phyloP scores from a whole-genome alignment of 2,797 vertebrate species.

The Scyliorhinus canicula region DNA sequence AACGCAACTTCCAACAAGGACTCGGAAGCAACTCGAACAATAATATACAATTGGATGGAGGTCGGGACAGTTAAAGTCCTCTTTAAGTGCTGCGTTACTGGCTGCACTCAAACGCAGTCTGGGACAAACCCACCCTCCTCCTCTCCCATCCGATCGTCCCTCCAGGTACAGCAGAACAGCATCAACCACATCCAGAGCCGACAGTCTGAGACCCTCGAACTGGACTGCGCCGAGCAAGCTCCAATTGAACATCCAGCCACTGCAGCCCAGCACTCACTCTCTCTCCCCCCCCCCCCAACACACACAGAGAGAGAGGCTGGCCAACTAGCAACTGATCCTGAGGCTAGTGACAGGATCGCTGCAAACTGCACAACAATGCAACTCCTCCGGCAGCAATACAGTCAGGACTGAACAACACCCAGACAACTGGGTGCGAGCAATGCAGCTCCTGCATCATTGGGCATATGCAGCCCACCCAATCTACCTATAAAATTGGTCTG shows the following conservation, averaged over 20 bases:
- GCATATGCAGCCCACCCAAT: not conserved
- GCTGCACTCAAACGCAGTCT: not conserved
- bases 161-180: slow-evolving; percentile 95
- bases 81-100: not conserved
- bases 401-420: no score
- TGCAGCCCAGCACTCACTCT: not conserved
- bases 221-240: not conserved
- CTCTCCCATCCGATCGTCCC: slow-evolving; percentile 96
- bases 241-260: not conserved
- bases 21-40: not conserved
- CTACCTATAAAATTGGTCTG: not conserved
- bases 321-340: slow-evolving; percentile 49
- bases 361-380: not conserved
- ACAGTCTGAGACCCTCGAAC: slow-evolving; percentile 45
- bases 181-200: slow-evolving; percentile 81
- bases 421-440: not conserved
- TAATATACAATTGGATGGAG: slow-evolving; percentile 32
- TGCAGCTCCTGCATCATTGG: not conserved
- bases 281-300: not conserved
- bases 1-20: not conserved
- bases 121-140: slow-evolving; percentile 72
- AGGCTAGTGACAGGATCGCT: not conserved
- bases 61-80: not conserved
- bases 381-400: not conserved
- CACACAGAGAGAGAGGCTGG: slow-evolving; percentile 39